Conservation (phyloP, 2,888 invertebrate genomes). For the Crepidodera aurea region DNA sequence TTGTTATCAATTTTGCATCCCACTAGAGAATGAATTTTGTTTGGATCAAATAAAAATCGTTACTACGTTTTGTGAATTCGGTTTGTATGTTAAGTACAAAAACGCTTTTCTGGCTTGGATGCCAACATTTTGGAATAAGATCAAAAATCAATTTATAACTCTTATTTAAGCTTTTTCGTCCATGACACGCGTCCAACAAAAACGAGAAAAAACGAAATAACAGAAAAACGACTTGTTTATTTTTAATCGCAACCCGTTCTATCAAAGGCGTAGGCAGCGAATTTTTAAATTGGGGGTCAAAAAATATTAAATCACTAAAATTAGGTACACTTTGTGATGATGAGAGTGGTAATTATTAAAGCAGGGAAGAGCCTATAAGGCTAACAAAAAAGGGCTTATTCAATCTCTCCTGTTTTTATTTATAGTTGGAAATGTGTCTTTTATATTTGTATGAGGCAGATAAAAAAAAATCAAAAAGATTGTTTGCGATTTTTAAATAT, state of each 20-base stretch:
- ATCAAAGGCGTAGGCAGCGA: not conserved
- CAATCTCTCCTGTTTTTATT: no score
- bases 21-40: not conserved
- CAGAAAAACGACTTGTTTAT: constrained; percentile 4
- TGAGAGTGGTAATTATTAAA: no score
- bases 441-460: no score
- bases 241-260: constrained; percentile 3
- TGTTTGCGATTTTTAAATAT: no score
- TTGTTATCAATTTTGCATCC: no score
- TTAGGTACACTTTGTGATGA: no score
- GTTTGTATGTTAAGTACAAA: not conserved
- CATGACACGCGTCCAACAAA: constrained; percentile 15
- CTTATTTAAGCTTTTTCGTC: constrained; percentile 9
- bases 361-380: no score
- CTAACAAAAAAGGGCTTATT: no score
- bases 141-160: constrained; percentile 18
- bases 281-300: no score
- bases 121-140: constrained; percentile 1
- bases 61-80: not conserved
- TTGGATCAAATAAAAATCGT: not conserved
- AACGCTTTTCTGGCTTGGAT: constrained; percentile 1
- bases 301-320: no score
- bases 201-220: not conserved
- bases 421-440: no score
- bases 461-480: no score